These are phyloP conservation scores for Rhopalosiphum nymphaeae DNA, from an alignment of 2,888 invertebrate genomes.

Conservation along the genomic window DNA sequence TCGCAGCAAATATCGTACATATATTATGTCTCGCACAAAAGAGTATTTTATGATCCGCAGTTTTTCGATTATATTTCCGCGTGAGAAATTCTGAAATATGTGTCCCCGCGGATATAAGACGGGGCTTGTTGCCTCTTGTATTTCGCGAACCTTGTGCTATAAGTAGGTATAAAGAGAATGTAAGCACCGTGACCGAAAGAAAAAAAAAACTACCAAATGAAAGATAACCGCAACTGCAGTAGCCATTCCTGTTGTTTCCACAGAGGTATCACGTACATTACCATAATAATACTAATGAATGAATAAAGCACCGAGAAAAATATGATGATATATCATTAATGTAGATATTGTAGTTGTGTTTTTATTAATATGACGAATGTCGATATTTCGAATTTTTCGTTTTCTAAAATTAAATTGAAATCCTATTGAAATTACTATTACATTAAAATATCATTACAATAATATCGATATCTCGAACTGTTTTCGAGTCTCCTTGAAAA, in stretches of 20 bases:
- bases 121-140: no score
- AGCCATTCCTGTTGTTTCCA: neutral
- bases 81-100: neutral
- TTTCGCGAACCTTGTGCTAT: no score
- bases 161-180: no score
- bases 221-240: neutral
- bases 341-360: neutral
- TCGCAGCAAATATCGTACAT: neutral
- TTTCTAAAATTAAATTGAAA: neutral
- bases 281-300: neutral
- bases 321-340: neutral
- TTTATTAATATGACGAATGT: neutral
- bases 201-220: neutral
- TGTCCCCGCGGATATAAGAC: neutral
- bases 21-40: neutral
- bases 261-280: neutral
- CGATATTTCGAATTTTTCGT: neutral
- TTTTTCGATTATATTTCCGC: neutral
- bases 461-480: neutral
- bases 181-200: no score
- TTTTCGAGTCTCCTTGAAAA: neutral
- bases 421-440: neutral
- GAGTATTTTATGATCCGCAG: neutral
- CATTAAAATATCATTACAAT: neutral
- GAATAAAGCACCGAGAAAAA: neutral